A percentile compares a stretch with the other conserved stretches of the same genome.
Conservation (phyloP, 2,797 vertebrate genomes). For the Mycteria americana region DNA sequence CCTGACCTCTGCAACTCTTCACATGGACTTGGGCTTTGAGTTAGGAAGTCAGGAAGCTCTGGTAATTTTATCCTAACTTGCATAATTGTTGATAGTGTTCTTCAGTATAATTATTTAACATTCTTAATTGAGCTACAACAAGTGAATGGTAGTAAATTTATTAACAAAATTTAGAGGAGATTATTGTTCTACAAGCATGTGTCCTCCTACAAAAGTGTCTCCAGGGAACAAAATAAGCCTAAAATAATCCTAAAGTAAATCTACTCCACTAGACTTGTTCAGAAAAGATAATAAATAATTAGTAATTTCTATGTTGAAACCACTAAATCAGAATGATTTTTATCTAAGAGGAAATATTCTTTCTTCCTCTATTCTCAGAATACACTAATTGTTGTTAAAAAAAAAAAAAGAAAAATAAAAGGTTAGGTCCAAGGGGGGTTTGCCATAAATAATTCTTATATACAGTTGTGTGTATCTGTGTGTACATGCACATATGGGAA, state of each 20-base stretch:
- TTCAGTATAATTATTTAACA: neutral
- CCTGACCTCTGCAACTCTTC: neutral
- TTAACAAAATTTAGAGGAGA: neutral
- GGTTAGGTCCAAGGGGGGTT: neutral
- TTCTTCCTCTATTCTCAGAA: neutral
- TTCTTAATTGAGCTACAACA: neutral
- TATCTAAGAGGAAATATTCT: neutral
- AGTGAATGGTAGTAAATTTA: neutral
- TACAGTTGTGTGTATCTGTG: neutral
- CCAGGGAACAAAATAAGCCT: neutral
- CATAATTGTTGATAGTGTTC: neutral
- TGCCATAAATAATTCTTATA: neutral
- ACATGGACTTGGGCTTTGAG: neutral
- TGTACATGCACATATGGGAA: neutral
- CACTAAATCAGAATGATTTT: neutral
- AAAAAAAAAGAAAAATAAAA: neutral
- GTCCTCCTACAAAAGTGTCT: neutral
- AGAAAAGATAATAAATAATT: neutral
- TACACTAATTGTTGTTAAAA: rapidly evolving
- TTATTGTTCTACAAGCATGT: neutral
- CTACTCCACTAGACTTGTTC: neutral
- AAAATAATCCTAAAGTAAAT: neutral
- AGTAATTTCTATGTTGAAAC: neutral
- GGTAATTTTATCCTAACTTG: neutral
- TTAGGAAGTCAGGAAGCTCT: neutral